Conservation (phyloP, 2,797 vertebrate genomes). For the Poecilia wingei region DNA sequence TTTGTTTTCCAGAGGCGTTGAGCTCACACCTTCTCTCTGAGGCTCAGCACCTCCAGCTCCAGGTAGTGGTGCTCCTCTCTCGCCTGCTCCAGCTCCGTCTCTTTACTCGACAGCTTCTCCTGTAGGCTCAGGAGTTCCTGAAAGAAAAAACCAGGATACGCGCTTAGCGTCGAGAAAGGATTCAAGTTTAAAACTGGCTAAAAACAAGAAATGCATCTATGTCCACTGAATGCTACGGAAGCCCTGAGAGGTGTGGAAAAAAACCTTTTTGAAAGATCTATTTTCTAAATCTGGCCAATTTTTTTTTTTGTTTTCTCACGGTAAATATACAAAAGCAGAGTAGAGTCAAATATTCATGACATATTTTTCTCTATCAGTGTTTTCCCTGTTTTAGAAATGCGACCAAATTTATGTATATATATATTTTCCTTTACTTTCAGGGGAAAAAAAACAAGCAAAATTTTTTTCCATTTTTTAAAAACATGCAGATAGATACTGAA, state of each 20-base stretch:
- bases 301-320: too few species aligned
- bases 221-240: neutral
- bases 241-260: too few species aligned
- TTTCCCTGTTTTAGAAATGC: too few species aligned
- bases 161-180: neutral
- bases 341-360: too few species aligned
- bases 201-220: neutral
- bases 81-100: slow-evolving; percentile 89
- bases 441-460: too few species aligned
- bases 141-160: slow-evolving; percentile 23
- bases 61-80: slow-evolving; percentile 86
- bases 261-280: too few species aligned
- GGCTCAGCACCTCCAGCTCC: slow-evolving; percentile 81
- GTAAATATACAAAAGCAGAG: too few species aligned
- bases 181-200: neutral
- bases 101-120: slow-evolving; percentile 89
- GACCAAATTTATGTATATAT: too few species aligned
- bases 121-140: slow-evolving; percentile 93
- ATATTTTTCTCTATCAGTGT: too few species aligned
- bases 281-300: too few species aligned
- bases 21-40: slow-evolving; percentile 86
- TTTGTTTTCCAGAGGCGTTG: neutral
- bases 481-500: neutral
- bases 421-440: too few species aligned
- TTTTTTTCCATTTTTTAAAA: neutral